These are phyloP conservation scores for Parelbella ahira DNA, from an alignment of 2,888 invertebrate genomes.

Conservation along the genomic window DNA sequence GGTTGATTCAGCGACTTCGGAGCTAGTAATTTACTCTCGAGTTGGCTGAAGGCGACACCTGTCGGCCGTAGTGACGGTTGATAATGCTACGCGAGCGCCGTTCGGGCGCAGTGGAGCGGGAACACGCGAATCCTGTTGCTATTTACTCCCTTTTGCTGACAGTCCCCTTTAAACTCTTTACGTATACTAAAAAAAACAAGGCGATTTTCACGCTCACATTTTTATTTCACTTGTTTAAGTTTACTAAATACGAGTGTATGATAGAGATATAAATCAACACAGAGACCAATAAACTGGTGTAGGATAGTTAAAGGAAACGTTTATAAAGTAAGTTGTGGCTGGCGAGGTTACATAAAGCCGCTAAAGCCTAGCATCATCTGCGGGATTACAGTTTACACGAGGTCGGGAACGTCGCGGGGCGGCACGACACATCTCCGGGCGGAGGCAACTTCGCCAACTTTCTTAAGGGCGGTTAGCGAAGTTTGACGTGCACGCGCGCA, in stretches of 20 bases:
- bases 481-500: constrained; percentile 74
- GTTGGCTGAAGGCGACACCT: constrained; percentile 80
- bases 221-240: too few species aligned
- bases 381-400: constrained; percentile 75
- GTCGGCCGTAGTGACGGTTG: constrained; percentile 75
- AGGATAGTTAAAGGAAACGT: constrained; percentile 44
- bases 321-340: constrained; percentile 61
- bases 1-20: constrained; percentile 75
- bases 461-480: constrained; percentile 76
- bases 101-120: constrained; percentile 65
- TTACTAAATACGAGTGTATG: too few species aligned
- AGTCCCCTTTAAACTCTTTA: too few species aligned
- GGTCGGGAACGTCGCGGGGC: constrained; percentile 45
- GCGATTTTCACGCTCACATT: too few species aligned
- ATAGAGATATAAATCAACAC: too few species aligned
- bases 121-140: constrained; percentile 44
- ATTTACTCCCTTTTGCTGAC: constrained; percentile 35
- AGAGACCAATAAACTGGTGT: constrained; percentile 17
- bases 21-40: constrained; percentile 79
- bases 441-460: constrained; percentile 73
- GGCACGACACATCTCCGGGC: constrained; percentile 58
- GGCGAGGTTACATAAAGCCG: constrained; percentile 66
- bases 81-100: constrained; percentile 74
- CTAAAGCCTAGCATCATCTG: constrained; percentile 74
- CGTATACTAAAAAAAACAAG: too few species aligned